These are phyloP conservation scores for Teinopalpus imperialis DNA, from an alignment of 2,888 invertebrate genomes.

Conservation along the genomic window DNA sequence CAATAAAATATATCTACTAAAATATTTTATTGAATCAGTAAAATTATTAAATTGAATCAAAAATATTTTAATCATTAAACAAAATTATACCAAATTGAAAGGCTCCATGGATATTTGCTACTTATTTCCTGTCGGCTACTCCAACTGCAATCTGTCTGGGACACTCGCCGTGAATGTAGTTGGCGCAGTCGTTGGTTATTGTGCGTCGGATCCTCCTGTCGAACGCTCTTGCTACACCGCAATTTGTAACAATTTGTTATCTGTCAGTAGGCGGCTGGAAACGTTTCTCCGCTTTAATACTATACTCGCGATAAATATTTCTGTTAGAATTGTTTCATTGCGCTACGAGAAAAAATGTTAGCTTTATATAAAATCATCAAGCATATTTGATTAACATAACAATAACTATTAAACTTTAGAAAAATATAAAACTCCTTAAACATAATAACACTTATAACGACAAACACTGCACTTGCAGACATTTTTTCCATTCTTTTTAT, in stretches of 20 bases:
- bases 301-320: slow-evolving; percentile 10
- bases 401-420: too few relatives aligned
- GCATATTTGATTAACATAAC: too few relatives aligned
- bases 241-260: slow-evolving; percentile 60
- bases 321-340: slow-evolving; percentile 7
- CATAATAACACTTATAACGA: too few relatives aligned
- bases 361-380: too few relatives aligned
- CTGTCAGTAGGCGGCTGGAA: slow-evolving; percentile 22
- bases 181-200: slow-evolving; percentile 29
- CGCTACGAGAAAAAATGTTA: neutral
- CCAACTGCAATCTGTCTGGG: neutral
- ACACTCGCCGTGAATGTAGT: neutral
- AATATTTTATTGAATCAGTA: too few relatives aligned
- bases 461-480: too few relatives aligned
- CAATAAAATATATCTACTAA: too few relatives aligned
- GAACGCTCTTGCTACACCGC: slow-evolving; percentile 28
- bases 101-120: neutral
- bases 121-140: neutral
- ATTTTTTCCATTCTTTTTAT: too few relatives aligned
- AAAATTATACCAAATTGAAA: neutral
- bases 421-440: too few relatives aligned
- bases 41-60: too few relatives aligned
- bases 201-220: slow-evolving; percentile 38
- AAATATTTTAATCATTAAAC: too few relatives aligned
- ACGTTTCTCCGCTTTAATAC: slow-evolving; percentile 18